A percentile compares a stretch with the other conserved stretches of the same genome.
phyloP scores from a whole-genome alignment of 1,140 invertebrate species.

The Magallana ariakensis region DNA sequence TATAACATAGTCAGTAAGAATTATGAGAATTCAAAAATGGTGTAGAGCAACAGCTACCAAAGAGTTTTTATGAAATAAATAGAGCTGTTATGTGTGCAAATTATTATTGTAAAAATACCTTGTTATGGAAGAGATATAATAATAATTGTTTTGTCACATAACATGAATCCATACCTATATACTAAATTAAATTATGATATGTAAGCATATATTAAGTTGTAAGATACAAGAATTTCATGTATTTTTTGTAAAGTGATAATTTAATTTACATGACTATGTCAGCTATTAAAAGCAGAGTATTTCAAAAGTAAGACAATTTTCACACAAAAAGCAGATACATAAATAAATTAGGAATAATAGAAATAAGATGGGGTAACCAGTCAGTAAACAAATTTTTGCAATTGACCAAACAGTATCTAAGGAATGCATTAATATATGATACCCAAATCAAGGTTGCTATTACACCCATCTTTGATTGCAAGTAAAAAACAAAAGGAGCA shows the following conservation, averaged over 20 bases:
- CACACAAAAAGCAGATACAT: slow-evolving; percentile 7
- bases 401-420: neutral
- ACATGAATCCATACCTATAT: neutral
- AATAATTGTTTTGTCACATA: neutral
- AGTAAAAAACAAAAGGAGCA: no score
- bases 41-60: neutral
- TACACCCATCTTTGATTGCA: neutral
- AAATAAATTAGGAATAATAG: slow-evolving; percentile 3
- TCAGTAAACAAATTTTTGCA: neutral
- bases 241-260: neutral
- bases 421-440: neutral
- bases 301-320: slow-evolving; percentile 2
- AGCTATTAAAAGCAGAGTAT: neutral
- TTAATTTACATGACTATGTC: neutral
- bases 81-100: neutral
- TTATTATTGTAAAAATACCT: no score
- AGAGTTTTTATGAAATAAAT: neutral
- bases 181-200: slow-evolving; percentile 6
- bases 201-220: neutral
- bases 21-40: neutral
- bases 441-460: neutral
- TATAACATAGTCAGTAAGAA: neutral
- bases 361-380: neutral
- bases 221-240: neutral
- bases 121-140: no score